Percentiles rank a stretch among this genome's conserved stretches.
Conservation (phyloP, 1,140 invertebrate species). For the Bemisia tabaci region DNA sequence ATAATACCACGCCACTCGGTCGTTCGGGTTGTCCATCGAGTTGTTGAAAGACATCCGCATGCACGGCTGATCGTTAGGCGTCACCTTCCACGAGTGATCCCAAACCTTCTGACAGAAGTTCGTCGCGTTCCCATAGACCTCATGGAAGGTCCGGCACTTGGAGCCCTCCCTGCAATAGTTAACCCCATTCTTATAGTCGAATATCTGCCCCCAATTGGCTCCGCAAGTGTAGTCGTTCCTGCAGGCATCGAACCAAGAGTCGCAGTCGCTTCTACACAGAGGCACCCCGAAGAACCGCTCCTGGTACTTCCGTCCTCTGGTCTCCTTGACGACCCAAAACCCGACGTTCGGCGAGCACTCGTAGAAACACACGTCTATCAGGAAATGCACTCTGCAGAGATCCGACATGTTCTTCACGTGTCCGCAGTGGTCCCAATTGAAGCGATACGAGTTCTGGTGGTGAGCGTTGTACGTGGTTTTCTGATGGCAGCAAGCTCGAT, state of each 20-base stretch:
- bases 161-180: constrained; percentile 31
- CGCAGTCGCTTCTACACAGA: constrained; percentile 35
- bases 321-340: constrained; percentile 35
- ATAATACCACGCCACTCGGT: constrained; percentile 32
- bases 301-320: constrained; percentile 25
- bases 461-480: constrained; percentile 29
- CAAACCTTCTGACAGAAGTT: constrained; percentile 38
- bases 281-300: constrained; percentile 36
- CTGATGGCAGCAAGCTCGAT: constrained; percentile 34
- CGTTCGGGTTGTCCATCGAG: constrained; percentile 32
- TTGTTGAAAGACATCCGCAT: constrained; percentile 36
- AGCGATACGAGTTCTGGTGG: constrained; percentile 31
- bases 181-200: constrained; percentile 28
- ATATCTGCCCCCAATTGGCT: constrained; percentile 36
- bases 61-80: constrained; percentile 31
- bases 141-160: constrained; percentile 30
- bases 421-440: constrained; percentile 35
- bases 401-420: constrained; percentile 27
- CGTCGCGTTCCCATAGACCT: constrained; percentile 30
- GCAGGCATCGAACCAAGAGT: constrained; percentile 37
- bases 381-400: constrained; percentile 33
- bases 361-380: constrained; percentile 39
- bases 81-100: constrained; percentile 36
- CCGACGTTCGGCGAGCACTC: constrained; percentile 41
- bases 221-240: constrained; percentile 37